Percentiles rank a stretch among this genome's conserved stretches.
phyloP scores from a whole-genome alignment of 1,140 invertebrate genomes.

The Drosophila willistoni region DNA sequence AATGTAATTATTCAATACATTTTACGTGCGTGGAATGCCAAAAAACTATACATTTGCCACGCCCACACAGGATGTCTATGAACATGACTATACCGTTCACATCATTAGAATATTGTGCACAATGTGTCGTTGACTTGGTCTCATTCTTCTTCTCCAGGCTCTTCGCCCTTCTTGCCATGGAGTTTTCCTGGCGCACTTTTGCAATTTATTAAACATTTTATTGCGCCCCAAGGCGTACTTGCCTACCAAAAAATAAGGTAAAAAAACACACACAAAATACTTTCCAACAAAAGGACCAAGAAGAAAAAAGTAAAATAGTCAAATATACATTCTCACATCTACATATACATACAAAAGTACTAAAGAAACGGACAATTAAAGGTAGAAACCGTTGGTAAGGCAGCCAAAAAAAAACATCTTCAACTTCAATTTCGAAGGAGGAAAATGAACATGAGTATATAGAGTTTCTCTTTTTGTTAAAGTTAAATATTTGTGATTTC shows the following conservation, averaged over 20 bases:
- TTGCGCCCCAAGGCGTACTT: conserved; percentile 76
- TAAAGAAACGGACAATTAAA: conserved; percentile 50
- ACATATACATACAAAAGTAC: neutral
- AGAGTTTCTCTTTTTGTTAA: no score
- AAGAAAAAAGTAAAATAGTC: neutral
- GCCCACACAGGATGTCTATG: conserved; percentile 34
- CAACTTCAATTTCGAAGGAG: neutral
- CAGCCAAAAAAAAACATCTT: neutral
- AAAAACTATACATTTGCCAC: conserved; percentile 40
- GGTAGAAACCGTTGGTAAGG: conserved; percentile 15
- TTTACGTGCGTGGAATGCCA: conserved; percentile 73
- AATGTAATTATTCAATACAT: conserved; percentile 82
- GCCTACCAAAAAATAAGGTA: conserved; percentile 45
- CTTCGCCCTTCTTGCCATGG: neutral
- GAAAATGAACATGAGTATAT: neutral
- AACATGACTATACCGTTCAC: conserved; percentile 33
- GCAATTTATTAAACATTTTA: conserved; percentile 82
- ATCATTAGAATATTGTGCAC: conserved; percentile 68
- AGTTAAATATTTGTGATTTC: no score
- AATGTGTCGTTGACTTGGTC: conserved; percentile 48
- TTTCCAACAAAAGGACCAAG: conserved; percentile 12
- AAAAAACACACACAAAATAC: conserved; percentile 20
- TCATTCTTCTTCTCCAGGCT: neutral
- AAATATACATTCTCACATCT: neutral
- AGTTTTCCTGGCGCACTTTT: conserved; percentile 54